Conservation (phyloP, 1,140 invertebrate genomes). For the Lysiphlebus fabarum region DNA sequence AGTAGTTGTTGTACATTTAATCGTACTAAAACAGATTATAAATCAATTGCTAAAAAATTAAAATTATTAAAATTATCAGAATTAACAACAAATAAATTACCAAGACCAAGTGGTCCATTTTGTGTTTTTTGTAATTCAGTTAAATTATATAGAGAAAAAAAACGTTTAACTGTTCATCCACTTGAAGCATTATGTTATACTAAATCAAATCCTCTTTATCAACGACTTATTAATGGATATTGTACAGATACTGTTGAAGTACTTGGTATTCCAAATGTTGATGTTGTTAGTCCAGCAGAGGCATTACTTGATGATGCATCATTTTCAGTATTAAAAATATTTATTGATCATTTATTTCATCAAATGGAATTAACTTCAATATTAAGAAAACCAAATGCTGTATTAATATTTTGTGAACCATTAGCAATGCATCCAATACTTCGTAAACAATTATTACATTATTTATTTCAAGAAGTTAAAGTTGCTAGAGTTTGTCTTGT, state of each 20-base stretch:
- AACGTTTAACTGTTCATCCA: slow-evolving; percentile 41
- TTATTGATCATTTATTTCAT: slow-evolving; percentile 52
- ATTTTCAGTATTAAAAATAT: slow-evolving; percentile 50
- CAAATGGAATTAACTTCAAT: slow-evolving; percentile 51
- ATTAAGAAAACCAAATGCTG: slow-evolving; percentile 50
- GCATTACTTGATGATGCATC: slow-evolving; percentile 49
- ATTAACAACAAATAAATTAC: slow-evolving; percentile 41
- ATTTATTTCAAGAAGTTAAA: slow-evolving; percentile 55
- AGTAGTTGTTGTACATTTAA: slow-evolving; percentile 40
- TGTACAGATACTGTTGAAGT: slow-evolving; percentile 50
- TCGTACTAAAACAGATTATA: slow-evolving; percentile 41
- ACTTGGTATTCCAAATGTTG: slow-evolving; percentile 52
- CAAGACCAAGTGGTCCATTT: slow-evolving; percentile 48
- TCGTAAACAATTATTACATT: slow-evolving; percentile 52
- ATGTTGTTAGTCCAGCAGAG: slow-evolving; percentile 53
- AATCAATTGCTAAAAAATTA: slow-evolving; percentile 45
- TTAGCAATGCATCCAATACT: slow-evolving; percentile 48
- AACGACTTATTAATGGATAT: slow-evolving; percentile 52
- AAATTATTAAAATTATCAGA: slow-evolving; percentile 45
- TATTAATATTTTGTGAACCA: slow-evolving; percentile 55
- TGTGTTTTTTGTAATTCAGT: slow-evolving; percentile 52
- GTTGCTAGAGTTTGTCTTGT: slow-evolving; percentile 53
- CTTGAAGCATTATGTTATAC: slow-evolving; percentile 42
- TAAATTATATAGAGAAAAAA: slow-evolving; percentile 50
- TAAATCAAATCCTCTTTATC: slow-evolving; percentile 48